Evolutionary conservation across 2,888 invertebrate species (phyloP), one percentile per base, ranked within the genome.

Genomic region (Argyresthia goedartella): DNA sequence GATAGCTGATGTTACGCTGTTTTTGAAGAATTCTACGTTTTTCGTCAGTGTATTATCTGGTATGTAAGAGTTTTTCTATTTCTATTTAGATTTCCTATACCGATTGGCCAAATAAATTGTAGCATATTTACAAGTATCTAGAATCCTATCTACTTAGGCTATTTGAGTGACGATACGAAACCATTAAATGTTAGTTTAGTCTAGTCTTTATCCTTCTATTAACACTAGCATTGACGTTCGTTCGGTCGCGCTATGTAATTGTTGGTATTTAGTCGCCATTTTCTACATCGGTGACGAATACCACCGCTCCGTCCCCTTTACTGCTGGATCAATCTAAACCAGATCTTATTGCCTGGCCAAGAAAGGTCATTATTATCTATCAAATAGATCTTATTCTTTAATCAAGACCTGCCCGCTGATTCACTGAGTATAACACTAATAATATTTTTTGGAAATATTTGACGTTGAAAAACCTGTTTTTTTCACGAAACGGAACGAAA

Each of bases 181-280:
- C 25, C 25, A 15, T 43, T 11, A n/a, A 41, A 44, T 52, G 35
- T 2, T 13, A 11, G n/a, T 53, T 11, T 33, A 8, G n/a, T 33
- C 33, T n/a, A n/a, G n/a, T n/a, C n/a, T n/a, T n/a, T n/a, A n/a
- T n/a, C n/a, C n/a, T 47, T 47, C 1, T 25, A 47, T 33, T n/a
- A 47, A 34, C 44, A 44, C 16, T 44, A 44, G 57, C 60, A 66
- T 68, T 72, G 61, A 69, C 61, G 65, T 68, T n/a, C 15, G 45
- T 16, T 68, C 62, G 67, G 62, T 68, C 67, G 69, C 65, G 62
- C 74, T 65, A 66, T 75, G 76, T 81, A 82, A 81, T 84, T 84
- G 79, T 81, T 82, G 76, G 81, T 82, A 82, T 85, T 84, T 81
- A 84, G 82, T 84, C 84, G 84, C 85, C 85, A 84, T 86, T 85